Conservation (phyloP, 1,140 invertebrate species). For the Cydia splendana region DNA sequence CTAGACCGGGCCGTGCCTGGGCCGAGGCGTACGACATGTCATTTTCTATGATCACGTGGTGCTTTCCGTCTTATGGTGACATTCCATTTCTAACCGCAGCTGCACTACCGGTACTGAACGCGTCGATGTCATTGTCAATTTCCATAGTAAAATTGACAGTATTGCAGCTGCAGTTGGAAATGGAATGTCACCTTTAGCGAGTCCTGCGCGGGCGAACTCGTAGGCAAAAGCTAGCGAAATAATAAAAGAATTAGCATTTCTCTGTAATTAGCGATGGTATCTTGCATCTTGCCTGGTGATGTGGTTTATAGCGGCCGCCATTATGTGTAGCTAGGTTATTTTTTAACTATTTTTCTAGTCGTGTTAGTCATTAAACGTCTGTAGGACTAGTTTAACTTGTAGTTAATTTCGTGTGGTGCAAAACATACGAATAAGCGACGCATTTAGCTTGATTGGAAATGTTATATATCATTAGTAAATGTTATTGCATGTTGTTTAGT, state of each 20-base stretch:
- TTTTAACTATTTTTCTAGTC: conserved; percentile 28
- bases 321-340: neutral
- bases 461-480: too few relatives aligned
- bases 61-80: too few relatives aligned
- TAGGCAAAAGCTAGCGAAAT: neutral
- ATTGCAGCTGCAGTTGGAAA: too few relatives aligned
- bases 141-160: too few relatives aligned
- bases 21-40: too few relatives aligned
- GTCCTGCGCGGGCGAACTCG: neutral
- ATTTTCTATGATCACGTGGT: too few relatives aligned
- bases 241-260: conserved; percentile 29
- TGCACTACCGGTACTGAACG: too few relatives aligned
- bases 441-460: neutral
- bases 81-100: too few relatives aligned
- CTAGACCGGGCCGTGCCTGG: too few relatives aligned
- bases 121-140: too few relatives aligned
- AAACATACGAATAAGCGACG: conserved; percentile 8
- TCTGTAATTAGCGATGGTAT: conserved; percentile 27
- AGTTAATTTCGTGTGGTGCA: conserved; percentile 38
- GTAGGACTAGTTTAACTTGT: conserved; percentile 44
- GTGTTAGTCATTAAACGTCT: conserved; percentile 32
- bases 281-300: conserved; percentile 1
- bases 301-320: conserved; percentile 16
- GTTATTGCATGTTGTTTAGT: too few relatives aligned
- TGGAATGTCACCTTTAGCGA: too few relatives aligned